A percentile compares a stretch with the other conserved stretches of the same genome.
Evolutionary conservation across 2,888 invertebrate species (phyloP).

Genomic region (Drosophila silvestris): DNA sequence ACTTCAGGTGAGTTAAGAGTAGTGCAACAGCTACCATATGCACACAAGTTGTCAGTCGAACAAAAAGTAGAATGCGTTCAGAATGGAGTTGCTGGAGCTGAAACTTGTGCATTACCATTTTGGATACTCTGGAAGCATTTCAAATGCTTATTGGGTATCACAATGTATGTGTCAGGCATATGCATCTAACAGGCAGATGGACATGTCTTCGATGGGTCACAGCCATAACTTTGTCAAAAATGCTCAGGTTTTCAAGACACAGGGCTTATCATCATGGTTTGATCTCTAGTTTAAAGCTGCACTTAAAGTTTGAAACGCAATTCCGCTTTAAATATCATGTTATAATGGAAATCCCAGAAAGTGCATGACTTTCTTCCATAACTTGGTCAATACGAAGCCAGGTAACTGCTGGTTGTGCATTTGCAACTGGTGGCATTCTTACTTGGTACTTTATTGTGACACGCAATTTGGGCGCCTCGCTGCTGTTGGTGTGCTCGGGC

Average conservation of each 20-base stretch:
- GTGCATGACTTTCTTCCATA: neutral
- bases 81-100: neutral
- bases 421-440: neutral
- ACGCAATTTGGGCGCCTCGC: slow-evolving; percentile 52
- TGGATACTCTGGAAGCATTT: neutral
- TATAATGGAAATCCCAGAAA: too few relatives aligned
- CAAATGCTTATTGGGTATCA: neutral
- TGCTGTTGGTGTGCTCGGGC: neutral
- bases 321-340: too few relatives aligned
- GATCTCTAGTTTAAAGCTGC: neutral
- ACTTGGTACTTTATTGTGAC: slow-evolving; percentile 57
- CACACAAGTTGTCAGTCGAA: slow-evolving; percentile 26
- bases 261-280: neutral
- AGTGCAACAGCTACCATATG: slow-evolving; percentile 10
- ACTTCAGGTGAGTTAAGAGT: slow-evolving; percentile 20
- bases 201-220: neutral
- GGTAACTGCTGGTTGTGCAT: neutral
- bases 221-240: too few relatives aligned
- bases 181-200: neutral
- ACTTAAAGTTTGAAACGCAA: neutral
- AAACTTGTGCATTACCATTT: slow-evolving; percentile 12
- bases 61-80: neutral
- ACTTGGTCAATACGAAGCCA: neutral
- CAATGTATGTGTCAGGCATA: neutral
- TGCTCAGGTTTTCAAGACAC: too few relatives aligned